These are phyloP conservation scores for Perodicticus potto DNA, from an alignment of 2,797 vertebrate genomes.

Conservation along the genomic window DNA sequence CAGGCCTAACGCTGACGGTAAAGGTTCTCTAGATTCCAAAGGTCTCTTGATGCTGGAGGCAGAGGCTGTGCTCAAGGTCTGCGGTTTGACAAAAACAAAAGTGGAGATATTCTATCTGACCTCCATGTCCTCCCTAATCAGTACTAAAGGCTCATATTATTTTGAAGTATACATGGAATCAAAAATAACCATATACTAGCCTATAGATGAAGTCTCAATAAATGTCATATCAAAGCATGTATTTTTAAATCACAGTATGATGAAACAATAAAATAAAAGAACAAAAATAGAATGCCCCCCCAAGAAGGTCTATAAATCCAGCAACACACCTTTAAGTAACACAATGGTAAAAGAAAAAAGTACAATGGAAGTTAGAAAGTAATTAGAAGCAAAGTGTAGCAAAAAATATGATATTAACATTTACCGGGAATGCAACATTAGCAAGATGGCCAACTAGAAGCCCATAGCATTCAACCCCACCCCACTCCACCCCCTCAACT, in stretches of 20 bases:
- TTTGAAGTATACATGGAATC: not conserved
- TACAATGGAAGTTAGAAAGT: not conserved
- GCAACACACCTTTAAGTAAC: not conserved
- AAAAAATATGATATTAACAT: not conserved
- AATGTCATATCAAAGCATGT: not conserved
- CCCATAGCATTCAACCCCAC: not conserved
- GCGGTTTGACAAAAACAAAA: no score
- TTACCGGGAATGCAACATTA: not conserved
- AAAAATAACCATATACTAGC: not conserved
- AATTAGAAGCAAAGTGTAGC: not conserved
- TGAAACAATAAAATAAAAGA: not conserved
- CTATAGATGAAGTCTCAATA: not conserved
- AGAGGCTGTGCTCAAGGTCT: no score
- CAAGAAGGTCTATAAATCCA: not conserved
- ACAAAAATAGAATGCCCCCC: not conserved
- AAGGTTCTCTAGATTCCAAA: no score
- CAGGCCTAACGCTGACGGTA: no score
- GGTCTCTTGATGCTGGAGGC: no score
- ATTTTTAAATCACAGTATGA: not conserved
- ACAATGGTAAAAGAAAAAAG: not conserved
- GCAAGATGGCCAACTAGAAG: not conserved
- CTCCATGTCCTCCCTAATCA: no score
- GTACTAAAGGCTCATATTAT: not conserved
- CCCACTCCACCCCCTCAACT: no score
- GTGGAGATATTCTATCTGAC: no score